Conservation (phyloP, 2,888 invertebrate genomes). For the Apoda limacodes region DNA sequence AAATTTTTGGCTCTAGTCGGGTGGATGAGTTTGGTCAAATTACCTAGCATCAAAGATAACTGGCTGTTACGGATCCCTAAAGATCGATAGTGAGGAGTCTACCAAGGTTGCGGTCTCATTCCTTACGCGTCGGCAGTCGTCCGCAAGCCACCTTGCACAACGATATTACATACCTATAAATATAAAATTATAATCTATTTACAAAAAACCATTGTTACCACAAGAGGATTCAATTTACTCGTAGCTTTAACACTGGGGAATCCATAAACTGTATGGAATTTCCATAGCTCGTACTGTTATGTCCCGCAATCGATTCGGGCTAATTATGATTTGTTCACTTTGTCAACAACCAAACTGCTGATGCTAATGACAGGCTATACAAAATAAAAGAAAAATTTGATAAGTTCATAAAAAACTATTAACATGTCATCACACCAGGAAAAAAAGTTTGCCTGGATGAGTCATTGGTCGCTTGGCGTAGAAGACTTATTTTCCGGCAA, state of each 20-base stretch:
- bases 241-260: conserved; percentile 21
- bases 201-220: too few relatives aligned
- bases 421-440: conserved; percentile 14
- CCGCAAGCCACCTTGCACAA: too few relatives aligned
- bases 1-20: conserved; percentile 17
- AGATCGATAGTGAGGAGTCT: too few relatives aligned
- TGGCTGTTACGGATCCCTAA: too few relatives aligned
- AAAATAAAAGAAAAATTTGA: conserved; percentile 13
- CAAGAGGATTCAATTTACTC: too few relatives aligned
- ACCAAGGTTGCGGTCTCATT: too few relatives aligned
- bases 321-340: conserved; percentile 17
- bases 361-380: conserved; percentile 13
- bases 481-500: conserved; percentile 12
- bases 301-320: conserved; percentile 15
- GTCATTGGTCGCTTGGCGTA: conserved; percentile 6
- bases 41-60: too few relatives aligned
- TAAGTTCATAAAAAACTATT: conserved; percentile 17
- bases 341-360: conserved; percentile 11
- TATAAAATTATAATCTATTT: too few relatives aligned
- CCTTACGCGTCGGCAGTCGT: too few relatives aligned
- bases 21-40: conserved; percentile 22
- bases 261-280: conserved; percentile 17
- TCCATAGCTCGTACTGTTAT: conserved; percentile 18
- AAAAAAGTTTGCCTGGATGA: conserved; percentile 5
- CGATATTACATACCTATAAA: too few relatives aligned